A percentile compares a stretch with the other conserved stretches of the same genome.
Evolutionary conservation across 2,113 vertebrate genomes (phyloP).

Genomic region (Channa maculata): DNA sequence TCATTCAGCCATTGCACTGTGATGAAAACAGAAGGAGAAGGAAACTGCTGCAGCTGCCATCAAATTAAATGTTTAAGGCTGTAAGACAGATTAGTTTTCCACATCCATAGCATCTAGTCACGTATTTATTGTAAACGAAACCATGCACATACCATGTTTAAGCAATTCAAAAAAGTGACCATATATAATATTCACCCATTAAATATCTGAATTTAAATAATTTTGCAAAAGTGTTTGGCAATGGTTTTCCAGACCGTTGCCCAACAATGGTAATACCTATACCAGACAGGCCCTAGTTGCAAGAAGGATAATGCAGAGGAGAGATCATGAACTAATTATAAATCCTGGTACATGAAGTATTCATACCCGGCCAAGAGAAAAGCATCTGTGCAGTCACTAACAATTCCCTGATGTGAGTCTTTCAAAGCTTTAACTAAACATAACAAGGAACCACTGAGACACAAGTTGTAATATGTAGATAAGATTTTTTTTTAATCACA

Average conservation of each 20-base stretch:
- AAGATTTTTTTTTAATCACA: neutral
- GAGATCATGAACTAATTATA: conserved; percentile 58
- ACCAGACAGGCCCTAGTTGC: neutral
- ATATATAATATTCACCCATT: neutral
- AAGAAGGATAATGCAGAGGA: neutral
- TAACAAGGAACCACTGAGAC: neutral
- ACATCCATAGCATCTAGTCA: neutral
- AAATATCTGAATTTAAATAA: conserved; percentile 11
- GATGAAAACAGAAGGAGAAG: conserved; percentile 5
- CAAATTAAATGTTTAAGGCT: neutral
- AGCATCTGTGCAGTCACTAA: neutral
- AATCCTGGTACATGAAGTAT: conserved; percentile 52
- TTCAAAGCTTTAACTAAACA: conserved; percentile 2
- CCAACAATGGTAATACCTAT: no score
- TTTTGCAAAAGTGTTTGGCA: neutral
- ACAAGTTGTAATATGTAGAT: neutral
- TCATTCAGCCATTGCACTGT: conserved; percentile 1
- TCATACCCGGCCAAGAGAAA: conserved; percentile 18
- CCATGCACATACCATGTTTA: no score
- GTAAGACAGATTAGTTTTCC: conserved; percentile 6
- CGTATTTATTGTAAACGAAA: no score
- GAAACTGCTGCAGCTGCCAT: accelerated
- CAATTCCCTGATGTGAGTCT: neutral
- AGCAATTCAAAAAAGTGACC: no score
- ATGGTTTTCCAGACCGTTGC: conserved; percentile 5